Conservation (phyloP, 2,113 vertebrate species). For the Pterocles orientalis region DNA sequence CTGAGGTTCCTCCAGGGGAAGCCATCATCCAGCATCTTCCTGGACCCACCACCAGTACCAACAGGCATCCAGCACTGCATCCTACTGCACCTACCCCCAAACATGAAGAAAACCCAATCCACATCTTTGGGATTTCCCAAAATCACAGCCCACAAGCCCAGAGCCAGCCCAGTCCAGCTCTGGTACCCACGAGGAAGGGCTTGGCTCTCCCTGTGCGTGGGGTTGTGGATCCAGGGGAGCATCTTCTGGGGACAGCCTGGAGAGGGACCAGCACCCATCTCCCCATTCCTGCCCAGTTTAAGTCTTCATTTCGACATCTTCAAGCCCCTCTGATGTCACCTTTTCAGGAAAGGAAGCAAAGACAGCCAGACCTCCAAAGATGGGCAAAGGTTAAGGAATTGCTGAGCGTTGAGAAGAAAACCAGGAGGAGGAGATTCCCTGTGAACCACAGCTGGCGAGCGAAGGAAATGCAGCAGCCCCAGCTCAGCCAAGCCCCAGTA, state of each 20-base stretch:
- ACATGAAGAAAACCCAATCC: background rate
- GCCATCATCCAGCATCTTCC: background rate
- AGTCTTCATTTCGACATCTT: background rate
- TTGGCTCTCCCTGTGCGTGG: background rate
- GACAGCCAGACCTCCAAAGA: rapidly evolving
- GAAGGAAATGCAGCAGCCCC: background rate
- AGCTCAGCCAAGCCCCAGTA: background rate
- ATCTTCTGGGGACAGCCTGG: background rate
- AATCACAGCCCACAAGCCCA: background rate
- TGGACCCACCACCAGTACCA: background rate
- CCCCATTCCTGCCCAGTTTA: background rate
- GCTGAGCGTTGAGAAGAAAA: background rate
- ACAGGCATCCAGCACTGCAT: background rate
- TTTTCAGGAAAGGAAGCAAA: background rate
- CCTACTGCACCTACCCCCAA: background rate
- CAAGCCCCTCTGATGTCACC: background rate
- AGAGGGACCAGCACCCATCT: background rate
- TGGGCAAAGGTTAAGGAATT: background rate
- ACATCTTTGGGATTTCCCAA: rapidly evolving
- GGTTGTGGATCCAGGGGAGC: background rate
- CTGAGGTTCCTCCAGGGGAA: background rate
- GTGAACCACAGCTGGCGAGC: background rate
- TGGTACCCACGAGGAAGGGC: rapidly evolving
- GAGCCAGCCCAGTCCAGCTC: background rate
- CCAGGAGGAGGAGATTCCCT: background rate